These are phyloP conservation scores for Sebastes vulpes DNA, from an alignment of 2,797 vertebrate species.

Conservation along the genomic window DNA sequence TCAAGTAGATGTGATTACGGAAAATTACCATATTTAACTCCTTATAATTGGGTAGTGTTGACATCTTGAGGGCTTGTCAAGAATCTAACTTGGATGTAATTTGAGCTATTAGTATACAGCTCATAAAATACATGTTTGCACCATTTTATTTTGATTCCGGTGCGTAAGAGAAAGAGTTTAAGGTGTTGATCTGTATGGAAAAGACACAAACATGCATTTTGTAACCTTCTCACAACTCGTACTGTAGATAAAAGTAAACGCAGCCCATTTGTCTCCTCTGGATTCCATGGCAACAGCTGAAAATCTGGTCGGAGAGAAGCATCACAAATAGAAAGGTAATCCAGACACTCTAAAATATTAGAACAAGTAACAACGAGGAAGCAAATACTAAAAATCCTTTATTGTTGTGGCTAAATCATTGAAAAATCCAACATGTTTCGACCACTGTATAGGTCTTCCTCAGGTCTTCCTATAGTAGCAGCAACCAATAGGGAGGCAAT, in stretches of 20 bases:
- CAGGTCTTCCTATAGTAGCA: neutral
- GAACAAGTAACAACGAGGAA: neutral
- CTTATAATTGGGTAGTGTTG: conserved; percentile 43
- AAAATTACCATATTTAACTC: conserved; percentile 59
- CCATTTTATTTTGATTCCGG: neutral
- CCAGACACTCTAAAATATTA: neutral
- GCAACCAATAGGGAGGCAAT: neutral
- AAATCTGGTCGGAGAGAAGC: conserved; percentile 53
- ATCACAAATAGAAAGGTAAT: neutral
- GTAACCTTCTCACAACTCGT: conserved; percentile 36
- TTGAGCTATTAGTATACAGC: neutral
- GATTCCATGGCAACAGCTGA: conserved; percentile 74
- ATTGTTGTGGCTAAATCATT: neutral
- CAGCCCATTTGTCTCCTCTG: conserved; percentile 59
- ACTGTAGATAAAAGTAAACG: conserved; percentile 47
- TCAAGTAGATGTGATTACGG: conserved; percentile 55
- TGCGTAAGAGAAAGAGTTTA: neutral
- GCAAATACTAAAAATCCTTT: neutral
- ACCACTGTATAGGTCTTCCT: no score
- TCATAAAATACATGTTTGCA: neutral
- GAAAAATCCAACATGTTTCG: neutral
- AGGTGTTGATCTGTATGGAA: neutral
- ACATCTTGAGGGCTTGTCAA: conserved; percentile 15
- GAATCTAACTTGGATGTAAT: conserved; percentile 17
- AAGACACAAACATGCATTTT: conserved; percentile 27